Conservation (phyloP, 2,797 vertebrate species). For the Clamator glandarius region DNA sequence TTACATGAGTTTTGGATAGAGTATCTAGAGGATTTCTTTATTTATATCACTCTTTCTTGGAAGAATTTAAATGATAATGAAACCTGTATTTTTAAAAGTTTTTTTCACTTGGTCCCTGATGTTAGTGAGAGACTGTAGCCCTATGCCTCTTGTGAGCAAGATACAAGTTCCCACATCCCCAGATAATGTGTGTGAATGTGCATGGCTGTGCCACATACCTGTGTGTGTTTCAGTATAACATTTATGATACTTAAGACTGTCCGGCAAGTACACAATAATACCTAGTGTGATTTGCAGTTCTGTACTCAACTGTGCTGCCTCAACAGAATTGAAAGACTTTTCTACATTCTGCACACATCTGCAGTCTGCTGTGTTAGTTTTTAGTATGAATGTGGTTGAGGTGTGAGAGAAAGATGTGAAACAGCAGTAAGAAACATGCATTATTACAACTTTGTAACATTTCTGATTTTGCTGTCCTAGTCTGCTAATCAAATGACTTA, state of each 20-base stretch:
- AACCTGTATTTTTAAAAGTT: not conserved
- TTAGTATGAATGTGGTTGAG: not conserved
- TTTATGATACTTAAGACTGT: not conserved
- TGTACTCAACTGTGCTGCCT: not conserved
- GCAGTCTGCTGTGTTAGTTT: not conserved
- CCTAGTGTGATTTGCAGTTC: not conserved
- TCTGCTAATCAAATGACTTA: not conserved
- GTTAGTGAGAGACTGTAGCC: not conserved
- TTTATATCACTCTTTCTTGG: not conserved
- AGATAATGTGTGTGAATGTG: not conserved
- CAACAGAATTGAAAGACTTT: conserved; percentile 31
- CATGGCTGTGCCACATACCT: not conserved
- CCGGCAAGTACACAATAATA: not conserved
- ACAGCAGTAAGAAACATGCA: not conserved
- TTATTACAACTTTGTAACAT: not conserved
- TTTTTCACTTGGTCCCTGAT: not conserved
- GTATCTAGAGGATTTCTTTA: not conserved
- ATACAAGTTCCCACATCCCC: not conserved
- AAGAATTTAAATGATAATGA: not conserved
- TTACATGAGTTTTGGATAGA: not conserved
- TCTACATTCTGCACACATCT: conserved; percentile 28
- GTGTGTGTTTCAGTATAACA: not conserved
- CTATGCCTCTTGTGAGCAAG: not conserved
- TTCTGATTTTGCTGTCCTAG: conserved; percentile 8
- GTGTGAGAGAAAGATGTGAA: conserved; percentile 17